Percentiles rank a stretch among this genome's conserved stretches.
These are phyloP conservation scores for Bombus picipes DNA, from an alignment of 1,140 invertebrate species.

Conservation along the genomic window DNA sequence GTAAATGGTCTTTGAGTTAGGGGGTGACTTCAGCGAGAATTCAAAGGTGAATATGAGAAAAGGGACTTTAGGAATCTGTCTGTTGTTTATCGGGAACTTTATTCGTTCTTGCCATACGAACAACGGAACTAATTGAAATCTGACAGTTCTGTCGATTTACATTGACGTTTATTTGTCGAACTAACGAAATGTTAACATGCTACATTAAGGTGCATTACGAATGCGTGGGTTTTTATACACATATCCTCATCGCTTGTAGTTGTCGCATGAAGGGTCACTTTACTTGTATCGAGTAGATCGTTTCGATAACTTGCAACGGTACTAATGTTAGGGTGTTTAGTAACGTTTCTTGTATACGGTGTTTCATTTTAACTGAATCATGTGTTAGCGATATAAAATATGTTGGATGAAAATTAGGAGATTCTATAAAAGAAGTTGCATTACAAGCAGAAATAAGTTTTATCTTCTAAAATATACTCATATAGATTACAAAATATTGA, in stretches of 20 bases:
- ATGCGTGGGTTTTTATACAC: neutral
- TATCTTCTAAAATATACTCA: too few relatives aligned
- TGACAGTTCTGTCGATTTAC: neutral
- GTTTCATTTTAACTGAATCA: neutral
- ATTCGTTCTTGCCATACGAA: conserved; percentile 2
- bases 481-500: too few relatives aligned
- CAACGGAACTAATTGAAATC: neutral
- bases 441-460: too few relatives aligned
- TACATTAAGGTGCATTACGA: neutral
- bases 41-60: neutral
- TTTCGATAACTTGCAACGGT: neutral
- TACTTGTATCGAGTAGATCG: neutral
- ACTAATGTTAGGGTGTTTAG: neutral
- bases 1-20: neutral
- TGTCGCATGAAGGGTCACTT: conserved; percentile 11
- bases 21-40: neutral
- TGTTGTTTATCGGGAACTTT: neutral
- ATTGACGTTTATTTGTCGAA: conserved; percentile 1
- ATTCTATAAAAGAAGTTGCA: too few relatives aligned
- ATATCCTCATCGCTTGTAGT: conserved; percentile 23
- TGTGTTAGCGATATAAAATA: too few relatives aligned
- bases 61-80: neutral
- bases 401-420: too few relatives aligned
- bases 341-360: neutral
- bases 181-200: neutral